phyloP scores from a whole-genome alignment of 2,888 invertebrate genomes.

The Halictus ligatus region DNA sequence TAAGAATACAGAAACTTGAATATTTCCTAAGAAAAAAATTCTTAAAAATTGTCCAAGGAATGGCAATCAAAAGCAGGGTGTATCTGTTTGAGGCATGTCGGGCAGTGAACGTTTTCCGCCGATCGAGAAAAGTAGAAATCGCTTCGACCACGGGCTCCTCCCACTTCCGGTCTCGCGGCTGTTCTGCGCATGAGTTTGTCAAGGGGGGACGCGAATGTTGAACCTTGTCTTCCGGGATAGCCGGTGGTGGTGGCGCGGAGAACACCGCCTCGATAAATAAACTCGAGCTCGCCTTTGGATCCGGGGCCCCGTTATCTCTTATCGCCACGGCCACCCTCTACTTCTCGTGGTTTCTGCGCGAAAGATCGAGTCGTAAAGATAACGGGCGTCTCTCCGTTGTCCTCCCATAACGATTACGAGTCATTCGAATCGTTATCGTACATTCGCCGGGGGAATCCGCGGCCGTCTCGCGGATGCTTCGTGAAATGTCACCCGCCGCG shows the following conservation, averaged over 20 bases:
- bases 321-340: conserved; percentile 69
- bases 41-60: neutral
- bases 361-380: conserved; percentile 70
- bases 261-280: conserved; percentile 51
- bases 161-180: conserved; percentile 33
- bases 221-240: conserved; percentile 62
- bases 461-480: conserved; percentile 19
- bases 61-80: neutral
- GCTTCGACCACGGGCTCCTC: neutral
- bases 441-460: conserved; percentile 40
- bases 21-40: neutral
- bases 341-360: conserved; percentile 54
- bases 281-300: conserved; percentile 42
- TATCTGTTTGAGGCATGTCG: neutral
- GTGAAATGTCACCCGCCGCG: conserved; percentile 31
- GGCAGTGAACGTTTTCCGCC: neutral
- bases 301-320: conserved; percentile 69
- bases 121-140: conserved; percentile 5
- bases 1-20: neutral
- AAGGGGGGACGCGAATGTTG: conserved; percentile 40
- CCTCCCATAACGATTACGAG: conserved; percentile 68
- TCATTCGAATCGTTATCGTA: conserved; percentile 69
- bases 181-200: conserved; percentile 40
- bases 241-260: conserved; percentile 5
- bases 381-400: conserved; percentile 60